Evolutionary conservation across 2,113 vertebrate species (phyloP), one percentile per base, ranked within the genome.

Genomic region (Cololabis saira): DNA sequence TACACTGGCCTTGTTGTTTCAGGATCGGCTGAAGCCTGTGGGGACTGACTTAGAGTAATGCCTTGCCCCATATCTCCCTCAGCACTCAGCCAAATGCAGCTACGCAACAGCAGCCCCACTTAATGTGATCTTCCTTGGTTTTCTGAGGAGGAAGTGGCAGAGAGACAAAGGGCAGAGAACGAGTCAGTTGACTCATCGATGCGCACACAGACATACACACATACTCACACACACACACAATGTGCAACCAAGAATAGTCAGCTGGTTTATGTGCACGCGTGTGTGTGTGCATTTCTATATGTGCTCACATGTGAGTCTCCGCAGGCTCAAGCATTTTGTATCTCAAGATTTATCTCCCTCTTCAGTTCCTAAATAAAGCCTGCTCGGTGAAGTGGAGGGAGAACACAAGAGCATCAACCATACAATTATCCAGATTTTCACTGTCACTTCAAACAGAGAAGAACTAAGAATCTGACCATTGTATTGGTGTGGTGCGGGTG

Each of bases 361-460:
- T 65, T 76, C 80, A 74, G 68, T 64, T 80, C 70, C 84, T 70
- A 82, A 89, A 86, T 86, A 85, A 89, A 91, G 80, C 79, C 78
- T 85, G 84, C 58, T 80, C 82, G 49, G 68, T 83, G 77, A 86
- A 89, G 82, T 88, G 84, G 70, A 84, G 48, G 65, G 74, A 73
- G 53, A 86, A 87, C 83, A 85, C 81, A 81, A 83, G 80, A 80
- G 87, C 90, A 91, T 91, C 90, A 91, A 90, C 92, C 84, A 78
- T 79, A 87, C 88, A 92, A 90, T 90, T 92, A 91, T 87, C 85
- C 84, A 80, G 85, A 92, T 92, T 85, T 85, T 74, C 58, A 74
- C 82, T 83, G 84, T 86, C 89, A 87, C 83, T 87, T 87, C 65
- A 86, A 84, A 90, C 74, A 11, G 59, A 74, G 64, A 74, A 62